Evolutionary conservation across 2,888 invertebrate genomes (phyloP), one percentile per base, ranked within the genome.

Genomic region (Heliconius ismenius): DNA sequence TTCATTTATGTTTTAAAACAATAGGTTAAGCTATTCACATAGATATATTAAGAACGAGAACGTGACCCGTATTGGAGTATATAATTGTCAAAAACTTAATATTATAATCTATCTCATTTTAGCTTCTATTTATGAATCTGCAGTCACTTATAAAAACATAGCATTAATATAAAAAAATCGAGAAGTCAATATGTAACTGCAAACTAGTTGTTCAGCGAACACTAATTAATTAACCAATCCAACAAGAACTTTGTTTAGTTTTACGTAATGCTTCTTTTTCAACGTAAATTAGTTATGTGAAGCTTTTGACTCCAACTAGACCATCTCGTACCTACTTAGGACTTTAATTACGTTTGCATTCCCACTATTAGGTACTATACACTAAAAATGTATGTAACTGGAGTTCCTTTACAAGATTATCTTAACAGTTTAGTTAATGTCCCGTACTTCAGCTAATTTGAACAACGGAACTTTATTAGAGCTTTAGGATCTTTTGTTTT

Each of bases 401-500:
- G n/a, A n/a, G n/a, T n/a, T n/a, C 76, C 69, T 75, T 73, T 39
- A 78, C 68, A 72, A 76, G 78, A 79, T 79, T 78, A 80, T 77
- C 79, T 78, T 70, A 67, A 58, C 75, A 74, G 76, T 76, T 79
- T 78, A 78, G 74, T 67, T 63, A 78, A 74, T 70, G 60, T 74
- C 73, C 72, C 73, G 76, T 67, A 73, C 36, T 36, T 36, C 36
- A 36, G 36, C 36, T 36, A 36, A 36, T 36, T 36, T 36, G 36
- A 36, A 36, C 62, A 77, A 77, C 62, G 75, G 62, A 76, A 74
- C 69, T 74, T 77, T 69, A 74, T 77, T 60, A 32, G 58, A 60
- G 18, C 68, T 49, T 26, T 18, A 68, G 49, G 43, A 49, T 68
- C 21, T 68, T 68, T 68, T 68, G 68, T 68, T 68, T 68, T 49